Evolutionary conservation across 2,797 vertebrate species (phyloP).

Genomic region (Yasuhikotakia modesta): DNA sequence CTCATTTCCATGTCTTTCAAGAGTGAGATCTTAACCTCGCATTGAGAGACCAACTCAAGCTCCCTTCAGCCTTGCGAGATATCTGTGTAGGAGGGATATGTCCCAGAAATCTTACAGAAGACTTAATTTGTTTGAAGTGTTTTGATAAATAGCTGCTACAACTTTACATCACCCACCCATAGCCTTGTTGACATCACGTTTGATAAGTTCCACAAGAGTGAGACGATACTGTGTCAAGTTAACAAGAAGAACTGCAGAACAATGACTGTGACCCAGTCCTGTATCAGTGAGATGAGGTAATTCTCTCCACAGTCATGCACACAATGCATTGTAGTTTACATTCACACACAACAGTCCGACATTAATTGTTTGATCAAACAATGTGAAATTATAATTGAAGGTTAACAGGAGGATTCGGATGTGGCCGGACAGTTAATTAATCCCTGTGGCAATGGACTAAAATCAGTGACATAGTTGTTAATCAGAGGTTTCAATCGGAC

Average conservation of each 20-base stretch:
- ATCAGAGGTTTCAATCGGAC: conserved; percentile 63
- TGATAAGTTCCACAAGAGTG: conserved; percentile 22
- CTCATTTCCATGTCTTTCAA: background rate
- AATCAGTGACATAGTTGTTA: conserved; percentile 55
- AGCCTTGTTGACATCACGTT: conserved; percentile 12
- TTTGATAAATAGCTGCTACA: conserved; percentile 41
- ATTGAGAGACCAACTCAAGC: conserved; percentile 8
- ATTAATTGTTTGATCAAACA: conserved; percentile 17
- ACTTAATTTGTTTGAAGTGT: conserved; percentile 25
- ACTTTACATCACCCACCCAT: conserved; percentile 36
- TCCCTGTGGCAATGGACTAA: conserved; percentile 52
- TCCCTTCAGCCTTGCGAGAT: conserved; percentile 22
- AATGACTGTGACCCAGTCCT: background rate
- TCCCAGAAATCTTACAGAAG: conserved; percentile 24
- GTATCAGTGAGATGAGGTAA: background rate
- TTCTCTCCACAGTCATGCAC: background rate
- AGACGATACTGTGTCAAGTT: conserved; percentile 10
- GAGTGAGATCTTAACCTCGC: background rate
- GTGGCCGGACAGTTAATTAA: conserved; percentile 61
- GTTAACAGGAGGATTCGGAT: conserved; percentile 53
- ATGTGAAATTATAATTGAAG: conserved; percentile 14
- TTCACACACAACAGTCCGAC: background rate
- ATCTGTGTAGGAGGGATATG: conserved; percentile 37
- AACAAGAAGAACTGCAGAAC: background rate
- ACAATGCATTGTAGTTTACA: background rate